Base-by-base conservation (phyloP, 1,140 invertebrate species). In the Cherax destructor region DNA sequence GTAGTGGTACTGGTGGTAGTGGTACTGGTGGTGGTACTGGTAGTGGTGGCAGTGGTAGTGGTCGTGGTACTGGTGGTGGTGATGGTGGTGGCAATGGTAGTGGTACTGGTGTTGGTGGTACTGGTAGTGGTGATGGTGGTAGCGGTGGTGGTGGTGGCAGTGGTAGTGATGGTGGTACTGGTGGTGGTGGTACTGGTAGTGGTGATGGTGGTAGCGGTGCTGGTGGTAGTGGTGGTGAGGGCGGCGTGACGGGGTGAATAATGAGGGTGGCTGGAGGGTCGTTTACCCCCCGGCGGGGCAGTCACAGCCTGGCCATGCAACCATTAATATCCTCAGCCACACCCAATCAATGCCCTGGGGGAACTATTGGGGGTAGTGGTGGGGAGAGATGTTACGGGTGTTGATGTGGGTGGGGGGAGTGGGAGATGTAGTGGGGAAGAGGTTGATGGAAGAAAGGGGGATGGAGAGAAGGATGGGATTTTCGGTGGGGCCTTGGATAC, bases 291-390 rank as follows among this genome's bases (percentile, higher is more conserved):
- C 74, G 49, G 47, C 9, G 41, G 69, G 0, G 16, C 72, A 11
- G 84, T 86, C 84, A 86, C 72, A 76, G 30, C 74, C 69, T 9
- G 41, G 50, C 72, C 84, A 76, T 52, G 74, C 47, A 41, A 52
- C 50, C 84, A 86, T 86, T 86, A 50, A 74, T 86, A n/a, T 76
- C 72, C 49, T 21, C 52, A 47, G 41, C n/a, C 49, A 86, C 84
- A 61, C 52, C 80, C 80, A 65, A 83, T 83, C 80, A 83, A 59
- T 83, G 80, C 9, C 10, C 24, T 56, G 78, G 50, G 56, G 78
- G 49, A 80, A 56, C 49, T 21, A 41, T 50, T n/a, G 78, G 78
- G 61, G 52, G 52, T 11, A 11, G 80, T 61, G n/a, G 61, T 65
- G 10, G 61, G 13, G 61, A 21, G 61, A 18, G 21, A 18, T 65